phyloP scores from a whole-genome alignment of 2,888 invertebrate species.

The Lasioglossum zephyrum region DNA sequence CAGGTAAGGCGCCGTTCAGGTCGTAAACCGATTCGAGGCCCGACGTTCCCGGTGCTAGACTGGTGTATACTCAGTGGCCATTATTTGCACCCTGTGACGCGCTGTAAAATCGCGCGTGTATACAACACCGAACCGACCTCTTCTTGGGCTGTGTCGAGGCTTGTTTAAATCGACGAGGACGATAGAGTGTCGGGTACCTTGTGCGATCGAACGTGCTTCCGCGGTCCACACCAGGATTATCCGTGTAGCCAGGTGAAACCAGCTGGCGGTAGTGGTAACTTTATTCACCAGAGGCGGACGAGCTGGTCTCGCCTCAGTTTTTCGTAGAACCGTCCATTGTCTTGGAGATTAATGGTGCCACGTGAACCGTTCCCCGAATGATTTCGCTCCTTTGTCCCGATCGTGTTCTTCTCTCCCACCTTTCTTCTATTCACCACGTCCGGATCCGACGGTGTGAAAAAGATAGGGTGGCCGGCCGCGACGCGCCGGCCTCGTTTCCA shows the following conservation, averaged over 20 bases:
- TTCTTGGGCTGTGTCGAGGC: neutral
- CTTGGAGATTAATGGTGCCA: slow-evolving; percentile 75
- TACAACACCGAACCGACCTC: neutral
- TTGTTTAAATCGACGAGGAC: neutral
- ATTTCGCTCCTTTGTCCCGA: slow-evolving; percentile 58
- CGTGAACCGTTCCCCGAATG: slow-evolving; percentile 60
- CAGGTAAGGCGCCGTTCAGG: slow-evolving; percentile 60
- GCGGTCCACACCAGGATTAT: slow-evolving; percentile 71
- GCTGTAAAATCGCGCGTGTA: neutral
- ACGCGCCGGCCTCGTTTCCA: slow-evolving; percentile 15
- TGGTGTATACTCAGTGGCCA: slow-evolving; percentile 7
- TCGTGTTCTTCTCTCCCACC: neutral
- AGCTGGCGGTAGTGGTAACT: slow-evolving; percentile 46
- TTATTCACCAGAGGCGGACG: slow-evolving; percentile 56
- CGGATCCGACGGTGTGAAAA: slow-evolving; percentile 24
- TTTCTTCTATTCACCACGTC: neutral
- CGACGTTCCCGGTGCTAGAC: slow-evolving; percentile 14
- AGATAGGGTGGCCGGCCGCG: slow-evolving; percentile 28
- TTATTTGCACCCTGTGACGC: slow-evolving; percentile 49
- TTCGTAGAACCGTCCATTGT: slow-evolving; percentile 74
- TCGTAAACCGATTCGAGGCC: slow-evolving; percentile 64
- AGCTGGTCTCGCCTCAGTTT: slow-evolving; percentile 48
- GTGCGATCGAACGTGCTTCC: slow-evolving; percentile 66
- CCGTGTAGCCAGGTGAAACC: slow-evolving; percentile 54
- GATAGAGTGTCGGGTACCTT: neutral